Percentiles rank a stretch among this genome's conserved stretches.
Conservation (phyloP, 2,113 vertebrate species). For the Notothenia rossii region DNA sequence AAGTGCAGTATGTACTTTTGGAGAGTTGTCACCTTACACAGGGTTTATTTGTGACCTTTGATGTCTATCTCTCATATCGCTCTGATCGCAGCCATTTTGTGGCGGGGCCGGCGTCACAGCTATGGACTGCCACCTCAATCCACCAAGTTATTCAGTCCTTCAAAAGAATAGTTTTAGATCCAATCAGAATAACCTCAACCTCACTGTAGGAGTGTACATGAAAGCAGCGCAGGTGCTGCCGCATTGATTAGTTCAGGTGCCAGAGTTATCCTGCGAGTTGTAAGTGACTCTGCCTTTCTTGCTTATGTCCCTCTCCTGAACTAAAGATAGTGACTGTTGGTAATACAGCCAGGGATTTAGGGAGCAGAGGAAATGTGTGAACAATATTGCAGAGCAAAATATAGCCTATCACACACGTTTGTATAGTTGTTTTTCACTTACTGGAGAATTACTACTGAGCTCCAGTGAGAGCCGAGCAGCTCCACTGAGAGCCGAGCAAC, state of each 20-base stretch:
- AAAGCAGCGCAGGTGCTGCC: slow-evolving; percentile 26
- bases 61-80: slow-evolving; percentile 72
- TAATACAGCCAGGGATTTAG: slow-evolving; percentile 63
- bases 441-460: slow-evolving; percentile 30
- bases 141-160: slow-evolving; percentile 47
- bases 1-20: slow-evolving; percentile 46
- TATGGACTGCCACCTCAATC: slow-evolving; percentile 34
- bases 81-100: slow-evolving; percentile 61
- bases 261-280: slow-evolving; percentile 26
- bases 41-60: slow-evolving; percentile 70
- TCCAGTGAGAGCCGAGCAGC: slow-evolving; percentile 44
- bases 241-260: slow-evolving; percentile 52
- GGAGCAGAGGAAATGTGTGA: slow-evolving; percentile 45
- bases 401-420: slow-evolving; percentile 31
- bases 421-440: slow-evolving; percentile 40
- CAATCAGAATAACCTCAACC: slow-evolving; percentile 69
- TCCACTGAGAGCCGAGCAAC: slow-evolving; percentile 46
- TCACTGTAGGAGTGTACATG: slow-evolving; percentile 5
- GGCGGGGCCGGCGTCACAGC: background rate
- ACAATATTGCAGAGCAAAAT: slow-evolving; percentile 41
- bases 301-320: slow-evolving; percentile 35
- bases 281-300: slow-evolving; percentile 48
- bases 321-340: slow-evolving; percentile 32
- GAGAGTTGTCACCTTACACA: slow-evolving; percentile 54
- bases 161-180: slow-evolving; percentile 67